These are phyloP conservation scores for Vulpes vulpes DNA, from an alignment of 2,113 vertebrate genomes.

Conservation along the genomic window DNA sequence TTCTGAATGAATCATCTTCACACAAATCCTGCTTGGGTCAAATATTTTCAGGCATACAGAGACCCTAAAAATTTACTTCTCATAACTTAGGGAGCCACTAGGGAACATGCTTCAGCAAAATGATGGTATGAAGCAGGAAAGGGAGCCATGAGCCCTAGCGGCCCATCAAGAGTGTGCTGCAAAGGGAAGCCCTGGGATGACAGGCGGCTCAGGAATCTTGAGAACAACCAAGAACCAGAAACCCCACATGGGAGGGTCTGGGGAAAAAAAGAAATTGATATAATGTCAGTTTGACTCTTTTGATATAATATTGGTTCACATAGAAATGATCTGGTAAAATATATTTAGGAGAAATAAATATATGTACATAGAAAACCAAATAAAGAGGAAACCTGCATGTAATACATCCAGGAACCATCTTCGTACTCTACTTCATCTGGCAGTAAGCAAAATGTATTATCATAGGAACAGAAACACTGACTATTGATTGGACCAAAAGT, in stretches of 20 bases:
- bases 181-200: neutral
- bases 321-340: neutral
- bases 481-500: slow-evolving; percentile 37
- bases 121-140: neutral
- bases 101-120: neutral
- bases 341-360: neutral
- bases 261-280: neutral
- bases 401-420: neutral
- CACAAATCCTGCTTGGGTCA: neutral
- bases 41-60: neutral
- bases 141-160: neutral
- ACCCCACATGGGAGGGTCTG: neutral
- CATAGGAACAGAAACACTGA: slow-evolving; percentile 4
- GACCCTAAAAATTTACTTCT: neutral
- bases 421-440: neutral
- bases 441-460: neutral
- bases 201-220: neutral
- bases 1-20: neutral
- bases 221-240: neutral
- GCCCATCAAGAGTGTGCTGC: neutral
- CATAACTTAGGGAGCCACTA: neutral
- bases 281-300: neutral
- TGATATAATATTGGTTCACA: slow-evolving; percentile 20
- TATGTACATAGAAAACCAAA: neutral
- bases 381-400: neutral